phyloP scores from a whole-genome alignment of 2,888 invertebrate species.

The Orthosia cruda region DNA sequence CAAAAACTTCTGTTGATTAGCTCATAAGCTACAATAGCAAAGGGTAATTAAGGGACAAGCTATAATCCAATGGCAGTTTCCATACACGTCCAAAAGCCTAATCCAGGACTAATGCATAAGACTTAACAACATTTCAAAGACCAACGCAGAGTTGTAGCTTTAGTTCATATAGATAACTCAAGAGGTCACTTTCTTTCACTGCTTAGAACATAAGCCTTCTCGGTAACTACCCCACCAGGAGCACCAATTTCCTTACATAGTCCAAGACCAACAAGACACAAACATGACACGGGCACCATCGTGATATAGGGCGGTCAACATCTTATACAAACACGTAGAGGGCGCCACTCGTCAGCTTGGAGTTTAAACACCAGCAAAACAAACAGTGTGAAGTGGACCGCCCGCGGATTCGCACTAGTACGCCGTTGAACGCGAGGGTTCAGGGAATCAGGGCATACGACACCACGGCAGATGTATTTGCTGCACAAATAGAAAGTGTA shows the following conservation, averaged over 20 bases:
- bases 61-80: too few species aligned
- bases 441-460: constrained; percentile 74
- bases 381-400: constrained; percentile 83
- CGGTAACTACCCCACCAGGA: constrained; percentile 3
- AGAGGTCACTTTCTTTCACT: background rate
- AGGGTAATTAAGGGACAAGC: background rate
- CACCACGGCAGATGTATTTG: constrained; percentile 61
- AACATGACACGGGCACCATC: constrained; percentile 47
- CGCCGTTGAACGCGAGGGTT: constrained; percentile 70
- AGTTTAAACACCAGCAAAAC: constrained; percentile 84
- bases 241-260: constrained; percentile 45
- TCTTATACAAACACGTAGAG: constrained; percentile 63
- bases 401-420: constrained; percentile 84
- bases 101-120: background rate
- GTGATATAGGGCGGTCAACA: constrained; percentile 63
- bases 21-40: background rate
- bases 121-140: background rate
- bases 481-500: constrained; percentile 70
- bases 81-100: background rate
- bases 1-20: background rate
- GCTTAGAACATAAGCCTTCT: background rate
- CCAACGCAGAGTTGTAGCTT: background rate
- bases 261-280: constrained; percentile 53
- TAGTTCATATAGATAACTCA: background rate
- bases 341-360: constrained; percentile 74